Conservation (phyloP, 2,113 vertebrate genomes). For the Zosterops japonicus region DNA sequence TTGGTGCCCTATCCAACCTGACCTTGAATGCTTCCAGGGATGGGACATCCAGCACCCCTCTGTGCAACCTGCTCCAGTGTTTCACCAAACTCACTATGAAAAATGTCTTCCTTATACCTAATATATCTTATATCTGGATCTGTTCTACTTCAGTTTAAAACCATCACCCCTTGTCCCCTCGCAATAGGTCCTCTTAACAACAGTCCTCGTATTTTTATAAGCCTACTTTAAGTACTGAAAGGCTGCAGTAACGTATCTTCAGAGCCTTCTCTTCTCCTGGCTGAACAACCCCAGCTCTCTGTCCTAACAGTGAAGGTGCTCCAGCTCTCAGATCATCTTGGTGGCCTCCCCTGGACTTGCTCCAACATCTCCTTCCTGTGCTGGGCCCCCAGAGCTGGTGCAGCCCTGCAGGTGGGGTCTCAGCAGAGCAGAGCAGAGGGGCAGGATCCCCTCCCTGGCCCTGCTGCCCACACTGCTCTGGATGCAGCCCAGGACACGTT, state of each 20-base stretch:
- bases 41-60: background rate
- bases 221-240: background rate
- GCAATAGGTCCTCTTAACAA: background rate
- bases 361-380: background rate
- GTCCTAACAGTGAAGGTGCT: background rate
- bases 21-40: background rate
- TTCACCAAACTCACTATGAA: background rate
- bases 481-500: background rate
- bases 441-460: background rate
- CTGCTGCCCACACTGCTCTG: background rate
- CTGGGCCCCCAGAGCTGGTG: background rate
- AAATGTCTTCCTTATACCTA: background rate
- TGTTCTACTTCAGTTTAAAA: background rate
- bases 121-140: background rate
- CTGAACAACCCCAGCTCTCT: background rate
- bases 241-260: background rate
- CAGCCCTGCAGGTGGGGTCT: background rate
- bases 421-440: background rate
- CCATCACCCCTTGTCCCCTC: background rate
- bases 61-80: background rate
- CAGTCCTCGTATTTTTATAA: background rate
- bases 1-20: background rate
- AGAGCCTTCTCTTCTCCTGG: background rate
- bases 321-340: background rate
- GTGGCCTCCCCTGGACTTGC: rapidly evolving